A percentile compares a stretch with the other conserved stretches of the same genome.
Conservation (phyloP, 2,888 invertebrate genomes). For the Tortricodes alternella region DNA sequence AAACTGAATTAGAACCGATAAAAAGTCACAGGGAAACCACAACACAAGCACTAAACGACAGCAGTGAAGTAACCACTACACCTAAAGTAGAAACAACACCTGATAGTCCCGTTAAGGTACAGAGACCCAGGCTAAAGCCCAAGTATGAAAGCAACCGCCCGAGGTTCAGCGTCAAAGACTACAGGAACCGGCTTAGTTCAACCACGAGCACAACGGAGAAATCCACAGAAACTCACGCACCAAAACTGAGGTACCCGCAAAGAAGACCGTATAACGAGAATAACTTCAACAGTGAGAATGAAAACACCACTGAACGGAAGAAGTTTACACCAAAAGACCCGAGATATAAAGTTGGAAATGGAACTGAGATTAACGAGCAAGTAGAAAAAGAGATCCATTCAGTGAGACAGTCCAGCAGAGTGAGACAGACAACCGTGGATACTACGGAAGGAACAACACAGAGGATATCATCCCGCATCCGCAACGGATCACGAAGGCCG, state of each 20-base stretch:
- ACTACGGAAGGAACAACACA: conserved; percentile 63
- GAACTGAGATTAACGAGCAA: conserved; percentile 59
- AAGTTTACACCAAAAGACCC: conserved; percentile 80
- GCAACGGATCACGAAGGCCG: conserved; percentile 66
- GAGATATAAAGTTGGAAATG: conserved; percentile 56
- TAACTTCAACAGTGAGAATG: conserved; percentile 53
- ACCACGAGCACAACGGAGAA: conserved; percentile 77
- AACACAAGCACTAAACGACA: conserved; percentile 51
- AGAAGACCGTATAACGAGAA: conserved; percentile 71
- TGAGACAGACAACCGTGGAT: conserved; percentile 62
- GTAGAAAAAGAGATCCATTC: conserved; percentile 61
- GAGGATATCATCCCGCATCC: conserved; percentile 68
- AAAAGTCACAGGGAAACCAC: conserved; percentile 48
- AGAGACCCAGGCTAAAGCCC: conserved; percentile 68
- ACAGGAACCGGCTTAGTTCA: conserved; percentile 85
- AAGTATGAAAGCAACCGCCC: conserved; percentile 86
- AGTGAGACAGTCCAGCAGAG: conserved; percentile 55
- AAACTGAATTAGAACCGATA: conserved; percentile 61
- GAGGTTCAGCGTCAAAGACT: conserved; percentile 90
- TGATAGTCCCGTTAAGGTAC: conserved; percentile 51
- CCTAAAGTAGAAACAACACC: conserved; percentile 57
- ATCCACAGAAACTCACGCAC: conserved; percentile 53
- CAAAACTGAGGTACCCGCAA: conserved; percentile 75
- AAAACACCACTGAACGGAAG: conserved; percentile 75
- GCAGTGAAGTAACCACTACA: conserved; percentile 46